Evolutionary conservation across 2,888 invertebrate genomes (phyloP).

Genomic region (Campaea margaritaria): DNA sequence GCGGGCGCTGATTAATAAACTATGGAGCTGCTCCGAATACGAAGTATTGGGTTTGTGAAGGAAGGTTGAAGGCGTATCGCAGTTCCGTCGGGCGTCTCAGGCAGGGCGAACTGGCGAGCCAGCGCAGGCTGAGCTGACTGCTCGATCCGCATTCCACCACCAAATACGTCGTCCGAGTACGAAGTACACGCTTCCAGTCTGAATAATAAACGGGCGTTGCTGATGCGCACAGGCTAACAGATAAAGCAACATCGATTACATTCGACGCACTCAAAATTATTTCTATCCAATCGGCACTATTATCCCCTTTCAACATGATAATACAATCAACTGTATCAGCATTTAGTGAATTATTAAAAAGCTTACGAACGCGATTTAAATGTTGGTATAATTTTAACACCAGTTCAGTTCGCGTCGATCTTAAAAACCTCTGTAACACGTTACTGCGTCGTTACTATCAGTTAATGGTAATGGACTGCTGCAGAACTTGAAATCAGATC

Average conservation of each 20-base stretch:
- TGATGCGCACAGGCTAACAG: conserved; percentile 49
- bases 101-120: background rate
- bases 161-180: conserved; percentile 70
- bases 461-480: no score
- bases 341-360: no score
- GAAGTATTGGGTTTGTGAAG: conserved; percentile 60
- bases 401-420: no score
- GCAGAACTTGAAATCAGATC: no score
- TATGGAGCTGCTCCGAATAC: conserved; percentile 56
- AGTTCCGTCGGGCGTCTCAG: conserved; percentile 61
- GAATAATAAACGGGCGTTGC: conserved; percentile 71
- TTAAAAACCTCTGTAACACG: no score
- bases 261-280: no score
- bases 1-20: conserved; percentile 52
- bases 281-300: no score
- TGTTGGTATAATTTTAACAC: no score
- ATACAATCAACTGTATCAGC: no score
- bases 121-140: conserved; percentile 19
- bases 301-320: no score
- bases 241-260: conserved; percentile 55
- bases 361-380: no score
- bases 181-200: conserved; percentile 61
- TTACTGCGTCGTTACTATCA: no score
- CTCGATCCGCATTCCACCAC: conserved; percentile 71
- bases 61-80: conserved; percentile 46